Base-by-base conservation (phyloP, 2,113 vertebrate species). In the Alces alces region DNA sequence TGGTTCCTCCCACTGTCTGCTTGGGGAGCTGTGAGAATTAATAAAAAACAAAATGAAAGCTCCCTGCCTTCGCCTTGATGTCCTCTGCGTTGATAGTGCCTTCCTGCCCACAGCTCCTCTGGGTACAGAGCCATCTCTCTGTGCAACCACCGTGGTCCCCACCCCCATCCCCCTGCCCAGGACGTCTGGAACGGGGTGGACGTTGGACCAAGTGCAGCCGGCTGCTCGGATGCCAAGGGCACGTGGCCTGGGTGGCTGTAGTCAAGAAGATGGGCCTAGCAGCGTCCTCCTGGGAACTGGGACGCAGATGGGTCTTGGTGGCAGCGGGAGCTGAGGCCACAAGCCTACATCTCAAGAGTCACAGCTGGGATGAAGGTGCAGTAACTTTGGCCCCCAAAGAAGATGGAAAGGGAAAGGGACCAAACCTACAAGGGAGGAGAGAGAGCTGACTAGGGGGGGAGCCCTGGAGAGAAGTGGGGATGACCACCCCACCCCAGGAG, bases 151-250 rank as follows among this genome's bases (percentile, higher is more conserved):
- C 8, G 1, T 0, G 5, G 16, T 2, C 79, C 17, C 66, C 23
- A 0, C n/a, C 86, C 27, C 11, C 0, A 0, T 6, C 11, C 64
- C 83, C 54, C 92, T 13, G 1, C 13, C 17, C 13, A 1, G 0
- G 23, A 27, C 7, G 8, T 33, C 14, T 8, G 15, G 61, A n/a
- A 36, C 2, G 4, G 30, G 52, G 16, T 7, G 78, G 70, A 4
- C 0, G 1, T 30, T 30, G 15, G 66, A 43, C 55, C 28, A 10
- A 16, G 36, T 0, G 4, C 21, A 4, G 61, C 85, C 17, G 13
- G 13, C 39, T 13, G 1, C 92, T 1, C 1, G 17, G 52, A 83
- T 36, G 66, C 85, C 61, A 23, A 47, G 66, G 60, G 82, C 92
- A 14, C 1, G 13, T 57, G 84, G 95, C 85, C 21, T 16, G 76